These are phyloP conservation scores for Peromyscus aztecus DNA, from an alignment of 2,797 vertebrate species.

Conservation along the genomic window DNA sequence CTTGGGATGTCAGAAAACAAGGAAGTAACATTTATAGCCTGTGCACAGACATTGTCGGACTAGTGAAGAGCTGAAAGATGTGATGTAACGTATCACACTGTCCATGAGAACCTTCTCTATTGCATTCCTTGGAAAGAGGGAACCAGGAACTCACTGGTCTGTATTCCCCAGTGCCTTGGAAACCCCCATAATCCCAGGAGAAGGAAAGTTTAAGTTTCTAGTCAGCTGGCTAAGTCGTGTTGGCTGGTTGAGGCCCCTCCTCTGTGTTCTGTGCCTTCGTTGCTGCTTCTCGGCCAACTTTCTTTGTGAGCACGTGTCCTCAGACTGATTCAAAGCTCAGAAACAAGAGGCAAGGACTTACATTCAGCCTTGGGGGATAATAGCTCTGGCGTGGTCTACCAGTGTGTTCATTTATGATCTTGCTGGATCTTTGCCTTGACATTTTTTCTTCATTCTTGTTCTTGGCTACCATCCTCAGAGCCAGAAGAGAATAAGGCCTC, in stretches of 20 bases:
- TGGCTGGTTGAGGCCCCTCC: not conserved
- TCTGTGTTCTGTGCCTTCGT: not conserved
- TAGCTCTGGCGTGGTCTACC: not conserved
- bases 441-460: not conserved
- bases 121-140: not conserved
- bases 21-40: not conserved
- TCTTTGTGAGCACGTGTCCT: not conserved
- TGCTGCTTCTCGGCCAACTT: not conserved
- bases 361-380: not conserved
- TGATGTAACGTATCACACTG: not conserved
- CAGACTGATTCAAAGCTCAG: not conserved
- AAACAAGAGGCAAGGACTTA: not conserved
- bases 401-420: not conserved
- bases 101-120: not conserved
- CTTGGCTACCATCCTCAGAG: not conserved
- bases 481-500: not conserved
- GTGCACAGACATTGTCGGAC: not conserved
- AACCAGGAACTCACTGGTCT: not conserved
- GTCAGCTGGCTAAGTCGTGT: not conserved
- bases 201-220: not conserved
- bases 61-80: not conserved
- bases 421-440: not conserved
- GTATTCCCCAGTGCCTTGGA: not conserved
- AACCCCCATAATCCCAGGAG: not conserved
- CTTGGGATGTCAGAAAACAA: not conserved